These are phyloP conservation scores for Tetramorium bicarinatum DNA, from an alignment of 2,888 invertebrate genomes.

Conservation along the genomic window DNA sequence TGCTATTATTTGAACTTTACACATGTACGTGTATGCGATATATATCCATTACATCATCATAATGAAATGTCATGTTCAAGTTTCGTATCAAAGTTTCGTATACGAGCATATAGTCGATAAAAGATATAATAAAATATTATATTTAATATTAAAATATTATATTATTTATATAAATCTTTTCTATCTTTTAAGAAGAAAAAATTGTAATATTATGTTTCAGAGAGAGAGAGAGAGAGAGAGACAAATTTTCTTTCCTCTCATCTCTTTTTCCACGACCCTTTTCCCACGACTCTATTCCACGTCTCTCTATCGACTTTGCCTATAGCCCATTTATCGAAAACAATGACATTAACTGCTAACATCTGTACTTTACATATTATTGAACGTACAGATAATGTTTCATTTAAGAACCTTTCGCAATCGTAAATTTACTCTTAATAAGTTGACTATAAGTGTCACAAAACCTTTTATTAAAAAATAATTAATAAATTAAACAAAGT, in stretches of 20 bases:
- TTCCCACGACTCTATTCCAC: neutral
- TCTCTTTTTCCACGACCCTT: neutral
- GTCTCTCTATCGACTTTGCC: neutral
- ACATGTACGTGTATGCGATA: neutral
- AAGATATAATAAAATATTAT: neutral
- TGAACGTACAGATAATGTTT: neutral
- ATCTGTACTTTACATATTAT: neutral
- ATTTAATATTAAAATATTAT: neutral
- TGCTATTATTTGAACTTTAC: constrained; percentile 22
- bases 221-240: neutral
- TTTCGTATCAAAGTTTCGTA: neutral
- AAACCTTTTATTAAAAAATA: constrained; percentile 6
- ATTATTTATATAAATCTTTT: neutral
- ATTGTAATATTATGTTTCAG: neutral
- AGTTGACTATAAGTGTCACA: neutral
- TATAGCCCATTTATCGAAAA: neutral
- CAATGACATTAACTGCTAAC: neutral
- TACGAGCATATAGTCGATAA: neutral
- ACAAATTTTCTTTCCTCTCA: neutral
- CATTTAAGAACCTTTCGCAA: neutral
- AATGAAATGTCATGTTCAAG: constrained; percentile 16
- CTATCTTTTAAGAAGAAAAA: neutral
- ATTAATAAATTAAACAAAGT: neutral
- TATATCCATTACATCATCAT: constrained; percentile 15
- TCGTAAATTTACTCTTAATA: constrained; percentile 1